Conservation (phyloP, 2,113 vertebrate species). For the Notiomystis cincta region DNA sequence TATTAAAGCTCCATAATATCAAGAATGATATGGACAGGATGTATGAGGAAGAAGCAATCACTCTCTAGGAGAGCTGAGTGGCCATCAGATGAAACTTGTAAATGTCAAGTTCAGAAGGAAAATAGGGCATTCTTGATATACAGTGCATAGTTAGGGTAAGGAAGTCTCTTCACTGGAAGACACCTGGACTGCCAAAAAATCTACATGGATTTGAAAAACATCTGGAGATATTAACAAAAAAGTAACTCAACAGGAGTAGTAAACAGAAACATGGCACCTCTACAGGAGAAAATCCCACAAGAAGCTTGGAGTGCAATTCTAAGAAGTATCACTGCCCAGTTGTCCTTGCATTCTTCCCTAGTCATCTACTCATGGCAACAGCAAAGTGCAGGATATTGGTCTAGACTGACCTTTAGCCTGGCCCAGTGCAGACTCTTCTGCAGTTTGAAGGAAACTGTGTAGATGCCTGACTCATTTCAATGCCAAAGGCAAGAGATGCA, state of each 20-base stretch:
- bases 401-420: not conserved
- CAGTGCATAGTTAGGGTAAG: not conserved
- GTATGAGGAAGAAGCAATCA: not conserved
- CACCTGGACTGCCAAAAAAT: not conserved
- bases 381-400: not conserved
- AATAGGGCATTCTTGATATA: not conserved
- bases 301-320: not conserved
- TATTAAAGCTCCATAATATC: not conserved
- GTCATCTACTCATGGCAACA: not conserved
- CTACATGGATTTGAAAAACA: not conserved
- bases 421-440: not conserved
- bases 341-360: not conserved
- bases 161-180: not conserved
- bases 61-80: not conserved
- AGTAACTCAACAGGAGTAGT: not conserved
- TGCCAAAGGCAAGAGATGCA: not conserved
- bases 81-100: not conserved
- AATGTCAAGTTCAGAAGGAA: not conserved
- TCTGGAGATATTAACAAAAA: not conserved
- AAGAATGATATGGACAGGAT: not conserved
- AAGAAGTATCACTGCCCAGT: not conserved
- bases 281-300: not conserved
- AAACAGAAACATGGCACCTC: not conserved
- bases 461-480: not conserved
- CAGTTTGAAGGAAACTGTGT: not conserved